These are phyloP conservation scores for Silurus asotus DNA, from an alignment of 2,113 vertebrate species.

Conservation along the genomic window DNA sequence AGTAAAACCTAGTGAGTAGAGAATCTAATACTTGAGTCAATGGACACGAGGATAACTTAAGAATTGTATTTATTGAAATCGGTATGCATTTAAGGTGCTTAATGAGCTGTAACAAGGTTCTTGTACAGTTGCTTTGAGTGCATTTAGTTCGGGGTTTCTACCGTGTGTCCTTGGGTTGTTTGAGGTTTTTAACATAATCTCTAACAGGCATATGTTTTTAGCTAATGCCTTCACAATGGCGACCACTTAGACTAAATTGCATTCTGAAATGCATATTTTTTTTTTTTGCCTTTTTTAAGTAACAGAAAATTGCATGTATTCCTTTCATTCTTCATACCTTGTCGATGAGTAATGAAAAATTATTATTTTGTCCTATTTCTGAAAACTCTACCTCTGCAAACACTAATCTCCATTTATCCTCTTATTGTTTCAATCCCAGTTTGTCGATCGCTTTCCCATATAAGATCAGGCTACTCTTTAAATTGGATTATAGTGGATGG, in stretches of 20 bases:
- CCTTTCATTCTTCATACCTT: not conserved
- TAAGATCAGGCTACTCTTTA: constrained; percentile 24
- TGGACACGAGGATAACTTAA: not conserved
- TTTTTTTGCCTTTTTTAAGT: constrained; percentile 16
- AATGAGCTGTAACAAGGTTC: not conserved
- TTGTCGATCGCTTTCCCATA: constrained; percentile 13
- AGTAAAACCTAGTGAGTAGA: not conserved
- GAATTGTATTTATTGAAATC: not conserved
- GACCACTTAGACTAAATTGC: constrained; percentile 12
- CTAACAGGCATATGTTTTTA: constrained; percentile 49
- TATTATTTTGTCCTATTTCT: not conserved
- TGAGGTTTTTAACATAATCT: constrained; percentile 43
- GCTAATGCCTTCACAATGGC: constrained; percentile 40
- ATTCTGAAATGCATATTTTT: constrained; percentile 38
- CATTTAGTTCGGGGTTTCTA: constrained; percentile 8
- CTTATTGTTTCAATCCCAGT: not conserved
- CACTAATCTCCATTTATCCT: not conserved
- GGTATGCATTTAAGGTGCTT: not conserved
- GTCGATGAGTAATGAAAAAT: not conserved
- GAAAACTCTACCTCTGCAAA: not conserved
- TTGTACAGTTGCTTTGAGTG: not conserved
- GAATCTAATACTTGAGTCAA: not conserved
- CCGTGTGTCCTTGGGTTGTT: constrained; percentile 2
- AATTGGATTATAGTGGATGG: constrained; percentile 49
- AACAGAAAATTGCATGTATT: not conserved